Percentiles rank a stretch among this genome's conserved stretches.
Evolutionary conservation across 2,797 vertebrate species (phyloP).

Genomic region (Microctenopoma steveboyesi): DNA sequence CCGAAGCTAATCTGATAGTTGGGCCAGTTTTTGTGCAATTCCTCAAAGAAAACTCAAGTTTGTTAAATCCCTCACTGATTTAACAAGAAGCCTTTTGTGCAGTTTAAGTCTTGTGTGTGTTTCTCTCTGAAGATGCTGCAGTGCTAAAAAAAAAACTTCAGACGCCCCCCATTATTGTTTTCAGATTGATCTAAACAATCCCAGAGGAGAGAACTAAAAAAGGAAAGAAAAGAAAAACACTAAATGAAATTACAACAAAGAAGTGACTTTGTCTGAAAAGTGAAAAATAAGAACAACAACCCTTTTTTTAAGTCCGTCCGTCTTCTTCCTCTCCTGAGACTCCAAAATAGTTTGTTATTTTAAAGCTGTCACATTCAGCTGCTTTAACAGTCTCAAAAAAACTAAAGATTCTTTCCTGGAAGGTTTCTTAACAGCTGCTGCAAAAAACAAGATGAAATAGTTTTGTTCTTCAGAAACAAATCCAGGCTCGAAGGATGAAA

Average conservation of each 20-base stretch:
- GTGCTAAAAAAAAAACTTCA: slow-evolving; percentile 24
- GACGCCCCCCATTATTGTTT: slow-evolving; percentile 14
- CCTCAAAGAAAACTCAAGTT: background rate
- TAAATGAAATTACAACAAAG: slow-evolving; percentile 16
- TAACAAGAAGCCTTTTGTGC: slow-evolving; percentile 3
- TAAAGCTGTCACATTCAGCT: slow-evolving; percentile 11
- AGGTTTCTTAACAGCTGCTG: background rate
- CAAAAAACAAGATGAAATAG: slow-evolving; percentile 23
- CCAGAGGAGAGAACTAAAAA: slow-evolving; percentile 21
- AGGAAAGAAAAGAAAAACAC: background rate
- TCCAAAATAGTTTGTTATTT: slow-evolving; percentile 18
- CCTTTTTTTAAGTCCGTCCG: slow-evolving; percentile 10
- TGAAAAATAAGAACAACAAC: background rate
- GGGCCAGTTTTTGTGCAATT: slow-evolving; percentile 16
- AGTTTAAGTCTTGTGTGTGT: background rate
- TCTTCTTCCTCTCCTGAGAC: slow-evolving; percentile 25
- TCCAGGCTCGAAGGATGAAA: slow-evolving; percentile 4
- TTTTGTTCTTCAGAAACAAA: slow-evolving; percentile 12
- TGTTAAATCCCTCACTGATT: background rate
- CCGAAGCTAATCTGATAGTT: slow-evolving; percentile 3
- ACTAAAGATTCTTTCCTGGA: background rate
- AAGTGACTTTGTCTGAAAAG: background rate
- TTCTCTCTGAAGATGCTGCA: slow-evolving; percentile 20
- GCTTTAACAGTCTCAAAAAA: background rate
- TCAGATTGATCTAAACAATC: slow-evolving; percentile 9